Conservation (phyloP, 2,888 invertebrate genomes). For the Ecliptopera silaceata region DNA sequence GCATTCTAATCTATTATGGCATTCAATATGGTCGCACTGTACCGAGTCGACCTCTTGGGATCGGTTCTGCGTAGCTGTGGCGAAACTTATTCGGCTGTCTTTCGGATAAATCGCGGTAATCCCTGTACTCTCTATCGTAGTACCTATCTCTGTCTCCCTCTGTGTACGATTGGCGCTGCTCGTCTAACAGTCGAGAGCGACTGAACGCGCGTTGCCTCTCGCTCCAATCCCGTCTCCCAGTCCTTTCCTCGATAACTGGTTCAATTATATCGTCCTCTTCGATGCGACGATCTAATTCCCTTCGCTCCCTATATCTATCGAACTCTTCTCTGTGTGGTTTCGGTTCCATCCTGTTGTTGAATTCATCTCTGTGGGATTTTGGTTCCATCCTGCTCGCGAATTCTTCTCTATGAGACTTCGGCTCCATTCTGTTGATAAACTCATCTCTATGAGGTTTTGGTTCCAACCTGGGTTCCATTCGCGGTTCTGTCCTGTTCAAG, state of each 20-base stretch:
- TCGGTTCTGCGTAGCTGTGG: constrained; percentile 87
- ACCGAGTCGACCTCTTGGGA: constrained; percentile 77
- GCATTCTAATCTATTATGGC: constrained; percentile 72
- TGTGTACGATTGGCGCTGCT: constrained; percentile 72
- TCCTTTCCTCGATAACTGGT: constrained; percentile 69
- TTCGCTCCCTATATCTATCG: constrained; percentile 69
- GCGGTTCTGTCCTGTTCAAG: constrained; percentile 52
- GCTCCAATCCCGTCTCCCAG: constrained; percentile 64
- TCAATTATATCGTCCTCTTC: constrained; percentile 77
- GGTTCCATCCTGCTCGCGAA: constrained; percentile 53
- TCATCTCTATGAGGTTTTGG: constrained; percentile 49
- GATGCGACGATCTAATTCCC: constrained; percentile 72
- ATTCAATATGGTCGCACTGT: constrained; percentile 79
- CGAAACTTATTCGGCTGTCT: constrained; percentile 78
- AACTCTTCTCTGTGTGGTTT: constrained; percentile 56
- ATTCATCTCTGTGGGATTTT: constrained; percentile 54
- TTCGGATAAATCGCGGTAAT: constrained; percentile 71
- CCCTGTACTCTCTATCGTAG: constrained; percentile 74
- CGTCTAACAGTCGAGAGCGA: constrained; percentile 73
- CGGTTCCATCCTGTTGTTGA: constrained; percentile 57
- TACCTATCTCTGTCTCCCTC: constrained; percentile 72
- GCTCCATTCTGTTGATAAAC: constrained; percentile 51
- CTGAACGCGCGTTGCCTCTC: constrained; percentile 76
- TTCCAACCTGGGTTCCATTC: constrained; percentile 18
- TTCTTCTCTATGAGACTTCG: constrained; percentile 52